Base-by-base conservation (phyloP, 2,113 vertebrate species). In the Nipponia nippon region DNA sequence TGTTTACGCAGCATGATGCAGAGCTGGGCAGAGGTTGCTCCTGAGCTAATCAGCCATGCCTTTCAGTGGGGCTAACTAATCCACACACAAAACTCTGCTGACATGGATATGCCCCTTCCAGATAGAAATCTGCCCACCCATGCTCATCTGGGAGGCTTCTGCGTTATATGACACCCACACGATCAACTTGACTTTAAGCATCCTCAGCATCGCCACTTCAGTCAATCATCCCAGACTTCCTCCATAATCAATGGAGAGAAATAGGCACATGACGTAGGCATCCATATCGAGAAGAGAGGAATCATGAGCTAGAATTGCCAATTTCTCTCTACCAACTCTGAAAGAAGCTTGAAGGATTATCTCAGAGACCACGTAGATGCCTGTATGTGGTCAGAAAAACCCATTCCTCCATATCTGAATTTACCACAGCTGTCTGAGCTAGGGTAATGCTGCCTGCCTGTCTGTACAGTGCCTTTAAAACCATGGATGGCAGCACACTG, bases 251-350 rank as follows among this genome's bases (percentile, higher is more conserved):
- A 2, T 1, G 6, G 52, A 84, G 15, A 73, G 46, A 75, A 73
- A 83, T 0, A 87, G 25, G 76, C 42, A 61, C 38, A 25, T 16
- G 42, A 56, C 0, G 2, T 0, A 67, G 55, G 52, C 13, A 42
- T 47, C 47, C 73, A 11, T 30, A 46, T 4, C 1, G 6, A 10
- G 30, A 75, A 67, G 47, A 81, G 49, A 87, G 29, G 46, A 84
- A 38, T 55, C 14, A 9, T 20, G 29, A 84, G 32, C 26, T 75
- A 59, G 29, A 93, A 76, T 23, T 38, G n/a, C 42, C 16, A 15
- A 0, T 50, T 72, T 87, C 73, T n/a, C 27, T 66, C 49, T 78
- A 16, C 46, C 2, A 2, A 10, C 22, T 71, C 61, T 29, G 30
- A 65, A 84, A 66, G 49, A 81, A 78, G 65, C 30, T 59, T 38